Percentiles rank a stretch among this genome's conserved stretches.
Conservation (phyloP, 1,140 invertebrate genomes). For the Batillaria attramentaria region DNA sequence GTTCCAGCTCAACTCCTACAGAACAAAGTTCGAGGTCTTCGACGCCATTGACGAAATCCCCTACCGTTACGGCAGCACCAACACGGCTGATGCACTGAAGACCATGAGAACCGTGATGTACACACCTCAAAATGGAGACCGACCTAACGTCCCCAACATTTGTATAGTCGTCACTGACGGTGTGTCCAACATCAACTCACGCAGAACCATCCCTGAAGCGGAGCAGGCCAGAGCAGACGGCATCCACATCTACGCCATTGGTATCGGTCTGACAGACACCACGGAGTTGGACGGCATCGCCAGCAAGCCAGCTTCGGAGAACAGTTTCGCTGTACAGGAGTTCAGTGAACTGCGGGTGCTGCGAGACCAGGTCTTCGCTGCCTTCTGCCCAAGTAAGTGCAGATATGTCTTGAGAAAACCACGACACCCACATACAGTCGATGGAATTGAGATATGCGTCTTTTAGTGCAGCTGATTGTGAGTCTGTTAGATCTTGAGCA, state of each 20-base stretch:
- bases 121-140: constrained; percentile 52
- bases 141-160: constrained; percentile 52
- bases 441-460: too few species aligned
- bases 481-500: too few species aligned
- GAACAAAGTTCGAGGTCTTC: constrained; percentile 45
- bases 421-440: too few species aligned
- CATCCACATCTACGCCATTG: constrained; percentile 61
- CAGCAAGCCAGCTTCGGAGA: constrained; percentile 41
- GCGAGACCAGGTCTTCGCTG: constrained; percentile 29
- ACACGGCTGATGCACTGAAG: constrained; percentile 55
- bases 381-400: constrained; percentile 29
- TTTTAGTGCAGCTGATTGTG: too few species aligned
- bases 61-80: constrained; percentile 56
- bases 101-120: constrained; percentile 52
- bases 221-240: constrained; percentile 38
- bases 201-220: constrained; percentile 56
- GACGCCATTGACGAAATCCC: constrained; percentile 53
- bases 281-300: constrained; percentile 55
- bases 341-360: constrained; percentile 50
- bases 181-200: constrained; percentile 56
- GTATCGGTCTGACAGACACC: constrained; percentile 56
- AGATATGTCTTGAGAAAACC: too few species aligned
- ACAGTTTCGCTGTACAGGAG: constrained; percentile 52
- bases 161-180: constrained; percentile 60
- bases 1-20: constrained; percentile 51